Conservation (phyloP, 1,140 invertebrate species). For the Neotoxoptera formosana region DNA sequence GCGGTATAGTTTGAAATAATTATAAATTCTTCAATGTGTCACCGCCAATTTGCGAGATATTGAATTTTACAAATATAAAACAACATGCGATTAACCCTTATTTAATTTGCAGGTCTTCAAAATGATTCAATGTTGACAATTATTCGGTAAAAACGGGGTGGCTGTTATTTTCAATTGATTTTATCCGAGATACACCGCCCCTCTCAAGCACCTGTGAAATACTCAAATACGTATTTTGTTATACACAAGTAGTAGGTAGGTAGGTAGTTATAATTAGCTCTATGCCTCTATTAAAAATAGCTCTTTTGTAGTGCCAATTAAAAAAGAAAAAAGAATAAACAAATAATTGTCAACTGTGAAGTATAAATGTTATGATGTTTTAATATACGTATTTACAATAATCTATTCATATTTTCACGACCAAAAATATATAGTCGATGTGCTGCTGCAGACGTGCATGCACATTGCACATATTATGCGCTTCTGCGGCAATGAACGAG, state of each 20-base stretch:
- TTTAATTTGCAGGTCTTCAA: too few species aligned
- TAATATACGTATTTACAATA: not conserved
- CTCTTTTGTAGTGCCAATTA: not conserved
- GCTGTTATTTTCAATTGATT: not conserved
- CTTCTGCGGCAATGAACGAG: not conserved
- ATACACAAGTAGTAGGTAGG: not conserved
- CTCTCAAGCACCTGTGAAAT: not conserved
- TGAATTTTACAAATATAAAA: not conserved
- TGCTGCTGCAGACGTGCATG: not conserved
- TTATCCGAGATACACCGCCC: not conserved
- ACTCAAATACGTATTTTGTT: not conserved
- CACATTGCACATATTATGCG: not conserved
- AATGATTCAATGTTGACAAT: too few species aligned
- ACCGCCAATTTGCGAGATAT: not conserved
- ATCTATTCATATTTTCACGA: too few species aligned
- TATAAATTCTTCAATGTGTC: not conserved
- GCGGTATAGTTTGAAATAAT: not conserved
- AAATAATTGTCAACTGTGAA: too few species aligned
- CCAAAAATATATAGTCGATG: not conserved
- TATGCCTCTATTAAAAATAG: not conserved
- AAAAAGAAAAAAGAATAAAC: not conserved
- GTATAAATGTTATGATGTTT: not conserved
- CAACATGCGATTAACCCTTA: not conserved
- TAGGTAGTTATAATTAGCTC: too few species aligned
- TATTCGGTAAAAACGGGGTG: too few species aligned